Base-by-base conservation (phyloP, 2,797 vertebrate species). In the Rhabdomys pumilio region DNA sequence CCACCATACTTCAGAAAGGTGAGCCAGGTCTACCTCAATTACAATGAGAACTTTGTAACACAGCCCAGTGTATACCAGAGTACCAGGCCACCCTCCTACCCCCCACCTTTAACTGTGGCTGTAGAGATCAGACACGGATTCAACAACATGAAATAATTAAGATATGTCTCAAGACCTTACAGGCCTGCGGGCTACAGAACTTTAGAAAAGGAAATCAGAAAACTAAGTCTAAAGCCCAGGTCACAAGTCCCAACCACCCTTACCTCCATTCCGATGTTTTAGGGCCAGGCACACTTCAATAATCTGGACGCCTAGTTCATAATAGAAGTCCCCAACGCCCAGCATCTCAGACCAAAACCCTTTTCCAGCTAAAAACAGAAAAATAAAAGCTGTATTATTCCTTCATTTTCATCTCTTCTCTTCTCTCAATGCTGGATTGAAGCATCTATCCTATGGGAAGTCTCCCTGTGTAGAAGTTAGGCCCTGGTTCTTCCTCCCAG, bases 311-410 rank as follows among this genome's bases (percentile, higher is more conserved):
- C 99, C 99, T 2, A 99, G 98, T 94, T 99, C 99, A 10, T 99
- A 99, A 98, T 99, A 99, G 97, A 99, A 99, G 96, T 99, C 99
- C 67, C 99, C 99, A 0, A 99, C 99, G 1, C 99, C 99, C 8
- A 99, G 98, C 99, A 99, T 99, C 98, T 99, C 99, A 0, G 99
- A 99, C 99, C 99, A 99, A 97, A 99, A 99, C 17, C 99, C 99
- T 99, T 99, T 99, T 0, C 99, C 99, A 94, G 99, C 99, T 99
- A 98, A 93, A 96, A 10, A 7, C 44, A 97, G 47, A 96, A 97
- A 96, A 75, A 77, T 34, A 65, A 87, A 96, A 92, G 13, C 20
- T 81, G 73, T 53, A 59, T 96, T 77, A 91, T 53, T 83, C 44
- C 67, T 77, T 38, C 67, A 26, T 84, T 53, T 80, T 72, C 5